A percentile compares a stretch with the other conserved stretches of the same genome.
These are phyloP conservation scores for Tricholaema leucomelas DNA, from an alignment of 2,113 vertebrate species.

Conservation along the genomic window DNA sequence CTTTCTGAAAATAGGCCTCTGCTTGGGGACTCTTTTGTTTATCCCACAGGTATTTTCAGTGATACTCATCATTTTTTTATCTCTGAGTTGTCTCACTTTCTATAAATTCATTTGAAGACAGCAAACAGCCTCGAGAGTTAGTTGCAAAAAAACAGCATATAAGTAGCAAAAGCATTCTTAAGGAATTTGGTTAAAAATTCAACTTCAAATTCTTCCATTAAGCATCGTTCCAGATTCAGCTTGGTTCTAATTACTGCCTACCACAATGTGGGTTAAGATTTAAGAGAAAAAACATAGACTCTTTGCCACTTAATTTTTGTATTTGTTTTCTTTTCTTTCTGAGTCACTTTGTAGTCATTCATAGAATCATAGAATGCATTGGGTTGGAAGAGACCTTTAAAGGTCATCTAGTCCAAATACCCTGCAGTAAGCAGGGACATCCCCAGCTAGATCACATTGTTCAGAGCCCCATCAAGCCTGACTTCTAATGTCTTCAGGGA, in stretches of 20 bases:
- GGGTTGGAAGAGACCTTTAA: too few relatives aligned
- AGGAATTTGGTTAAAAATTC: conserved; percentile 1
- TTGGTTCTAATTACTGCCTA: neutral
- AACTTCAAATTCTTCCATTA: neutral
- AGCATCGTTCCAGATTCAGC: neutral
- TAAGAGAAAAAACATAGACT: fast-evolving
- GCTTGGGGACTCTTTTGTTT: neutral
- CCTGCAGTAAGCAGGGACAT: too few relatives aligned
- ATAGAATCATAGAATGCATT: too few relatives aligned
- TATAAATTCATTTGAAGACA: neutral
- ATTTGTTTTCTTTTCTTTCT: neutral
- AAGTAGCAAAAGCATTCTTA: neutral
- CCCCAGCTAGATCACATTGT: too few relatives aligned
- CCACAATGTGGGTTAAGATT: neutral
- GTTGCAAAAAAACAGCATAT: neutral
- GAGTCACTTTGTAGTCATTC: neutral
- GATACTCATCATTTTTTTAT: neutral
- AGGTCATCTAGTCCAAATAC: too few relatives aligned
- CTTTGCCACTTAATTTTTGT: neutral
- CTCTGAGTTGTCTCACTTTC: neutral
- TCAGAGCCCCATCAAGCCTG: too few relatives aligned
- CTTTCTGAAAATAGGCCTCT: neutral
- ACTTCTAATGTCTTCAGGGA: too few relatives aligned
- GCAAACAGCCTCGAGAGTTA: neutral
- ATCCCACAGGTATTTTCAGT: neutral